Conservation (phyloP, 2,113 vertebrate species). For the Enhydra lutris region DNA sequence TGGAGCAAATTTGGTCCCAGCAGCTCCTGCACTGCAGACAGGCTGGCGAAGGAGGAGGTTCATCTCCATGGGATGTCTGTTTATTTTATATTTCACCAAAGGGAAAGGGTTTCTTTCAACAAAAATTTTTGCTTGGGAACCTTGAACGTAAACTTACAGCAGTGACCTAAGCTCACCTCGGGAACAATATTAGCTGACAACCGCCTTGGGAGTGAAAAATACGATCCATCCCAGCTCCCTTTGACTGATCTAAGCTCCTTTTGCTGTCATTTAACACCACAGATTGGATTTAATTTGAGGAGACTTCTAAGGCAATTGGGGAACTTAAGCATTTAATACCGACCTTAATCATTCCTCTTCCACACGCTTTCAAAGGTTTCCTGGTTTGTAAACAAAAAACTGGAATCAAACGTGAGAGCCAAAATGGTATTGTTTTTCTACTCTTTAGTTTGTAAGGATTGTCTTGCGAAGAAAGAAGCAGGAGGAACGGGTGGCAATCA, state of each 20-base stretch:
- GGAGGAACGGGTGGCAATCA: background rate
- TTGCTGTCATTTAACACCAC: constrained; percentile 50
- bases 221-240: background rate
- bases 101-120: constrained; percentile 26
- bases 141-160: background rate
- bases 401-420: constrained; percentile 4
- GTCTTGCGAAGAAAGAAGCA: background rate
- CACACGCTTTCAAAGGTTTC: constrained; percentile 28
- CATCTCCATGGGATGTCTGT: background rate
- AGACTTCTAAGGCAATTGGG: constrained; percentile 56
- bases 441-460: background rate
- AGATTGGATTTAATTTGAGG: constrained; percentile 63
- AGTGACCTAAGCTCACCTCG: constrained; percentile 40
- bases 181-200: constrained; percentile 42
- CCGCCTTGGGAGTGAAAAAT: constrained; percentile 41
- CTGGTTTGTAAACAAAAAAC: constrained; percentile 25
- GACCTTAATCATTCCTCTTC: background rate
- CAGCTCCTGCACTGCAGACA: background rate
- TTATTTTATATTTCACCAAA: constrained; percentile 46
- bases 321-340: constrained; percentile 58
- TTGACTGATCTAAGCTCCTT: constrained; percentile 30
- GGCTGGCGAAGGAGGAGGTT: background rate
- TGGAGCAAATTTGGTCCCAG: background rate
- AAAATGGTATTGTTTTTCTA: background rate
- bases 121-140: background rate